These are phyloP conservation scores for Procavia capensis DNA, from an alignment of 2,113 vertebrate genomes.

Conservation along the genomic window DNA sequence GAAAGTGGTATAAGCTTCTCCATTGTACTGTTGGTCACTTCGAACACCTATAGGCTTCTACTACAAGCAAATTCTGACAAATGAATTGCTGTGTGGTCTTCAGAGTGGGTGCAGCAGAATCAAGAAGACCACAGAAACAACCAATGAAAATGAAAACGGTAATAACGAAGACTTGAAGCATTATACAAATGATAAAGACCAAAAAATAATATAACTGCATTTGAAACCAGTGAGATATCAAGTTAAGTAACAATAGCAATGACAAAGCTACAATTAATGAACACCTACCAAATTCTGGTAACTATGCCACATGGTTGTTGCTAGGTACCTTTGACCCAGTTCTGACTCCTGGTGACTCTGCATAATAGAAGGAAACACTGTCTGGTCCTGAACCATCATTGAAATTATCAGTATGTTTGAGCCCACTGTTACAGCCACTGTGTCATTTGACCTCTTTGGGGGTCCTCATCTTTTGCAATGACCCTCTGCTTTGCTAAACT, in stretches of 20 bases:
- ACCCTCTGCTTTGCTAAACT: no score
- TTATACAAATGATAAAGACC: neutral
- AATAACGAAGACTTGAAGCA: neutral
- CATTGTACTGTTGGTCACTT: neutral
- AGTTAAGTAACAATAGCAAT: neutral
- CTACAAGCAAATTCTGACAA: neutral
- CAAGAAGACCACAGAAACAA: neutral
- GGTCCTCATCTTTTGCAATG: no score
- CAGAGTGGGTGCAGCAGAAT: neutral
- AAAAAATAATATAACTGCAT: neutral
- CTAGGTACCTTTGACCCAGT: no score
- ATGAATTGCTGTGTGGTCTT: neutral
- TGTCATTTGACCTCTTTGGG: no score
- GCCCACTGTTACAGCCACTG: no score
- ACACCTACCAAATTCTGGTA: neutral
- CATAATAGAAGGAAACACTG: no score
- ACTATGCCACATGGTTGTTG: no score
- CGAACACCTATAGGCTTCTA: neutral
- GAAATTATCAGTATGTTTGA: no score
- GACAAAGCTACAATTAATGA: neutral
- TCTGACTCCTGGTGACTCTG: no score
- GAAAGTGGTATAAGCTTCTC: neutral
- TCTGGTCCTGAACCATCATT: no score
- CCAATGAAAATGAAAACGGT: neutral
- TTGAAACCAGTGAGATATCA: neutral